These are phyloP conservation scores for Drosophila arawakana DNA, from an alignment of 1,140 invertebrate genomes.

Conservation along the genomic window DNA sequence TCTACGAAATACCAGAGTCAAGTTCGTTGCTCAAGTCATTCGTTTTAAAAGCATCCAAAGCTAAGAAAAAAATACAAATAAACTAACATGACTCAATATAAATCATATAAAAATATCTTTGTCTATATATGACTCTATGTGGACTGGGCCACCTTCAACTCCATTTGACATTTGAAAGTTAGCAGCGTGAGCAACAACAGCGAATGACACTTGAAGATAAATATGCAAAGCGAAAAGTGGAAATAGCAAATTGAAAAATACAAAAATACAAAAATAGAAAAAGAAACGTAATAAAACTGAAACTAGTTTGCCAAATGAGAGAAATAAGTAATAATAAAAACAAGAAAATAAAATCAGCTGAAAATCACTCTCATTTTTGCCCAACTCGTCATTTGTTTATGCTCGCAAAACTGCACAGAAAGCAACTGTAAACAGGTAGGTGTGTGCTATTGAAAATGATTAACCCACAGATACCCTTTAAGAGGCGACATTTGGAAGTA, in stretches of 20 bases:
- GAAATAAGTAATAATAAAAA: conserved; percentile 14
- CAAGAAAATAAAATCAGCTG: conserved; percentile 39
- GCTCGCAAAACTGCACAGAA: conserved; percentile 51
- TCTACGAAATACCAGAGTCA: conserved; percentile 48
- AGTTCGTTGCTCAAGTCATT: conserved; percentile 73
- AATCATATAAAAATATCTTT: conserved; percentile 71
- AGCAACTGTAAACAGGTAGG: conserved; percentile 43
- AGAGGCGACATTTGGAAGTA: too few species aligned
- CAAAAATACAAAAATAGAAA: conserved; percentile 24
- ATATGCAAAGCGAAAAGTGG: conserved; percentile 68
- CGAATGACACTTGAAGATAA: conserved; percentile 60
- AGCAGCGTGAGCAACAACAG: conserved; percentile 31
- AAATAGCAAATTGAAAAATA: conserved; percentile 34
- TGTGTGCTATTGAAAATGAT: not conserved
- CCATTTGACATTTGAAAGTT: conserved; percentile 80
- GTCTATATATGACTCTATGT: conserved; percentile 38
- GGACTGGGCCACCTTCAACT: conserved; percentile 77
- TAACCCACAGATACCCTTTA: conserved; percentile 3
- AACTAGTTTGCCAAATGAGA: conserved; percentile 64
- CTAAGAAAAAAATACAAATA: not conserved
- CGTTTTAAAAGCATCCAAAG: conserved; percentile 35
- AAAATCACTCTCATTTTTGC: conserved; percentile 76
- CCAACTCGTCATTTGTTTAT: conserved; percentile 63
- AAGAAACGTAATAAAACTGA: conserved; percentile 43
- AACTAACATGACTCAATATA: conserved; percentile 74